These are phyloP conservation scores for Gymnodraco acuticeps DNA, from an alignment of 2,797 vertebrate species.

Conservation along the genomic window DNA sequence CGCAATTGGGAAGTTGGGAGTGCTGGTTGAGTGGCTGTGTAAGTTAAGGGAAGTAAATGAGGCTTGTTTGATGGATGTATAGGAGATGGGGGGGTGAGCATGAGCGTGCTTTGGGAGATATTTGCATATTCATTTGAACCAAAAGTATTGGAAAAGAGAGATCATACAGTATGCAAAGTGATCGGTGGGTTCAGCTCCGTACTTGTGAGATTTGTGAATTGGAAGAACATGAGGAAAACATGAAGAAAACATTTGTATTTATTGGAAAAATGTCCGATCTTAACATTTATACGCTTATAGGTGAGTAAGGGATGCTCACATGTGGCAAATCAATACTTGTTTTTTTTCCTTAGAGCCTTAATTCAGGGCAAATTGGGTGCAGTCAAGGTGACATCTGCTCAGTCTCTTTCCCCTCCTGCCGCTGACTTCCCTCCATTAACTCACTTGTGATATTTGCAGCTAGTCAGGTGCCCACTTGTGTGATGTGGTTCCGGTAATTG, in stretches of 20 bases:
- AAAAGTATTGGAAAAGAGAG: constrained; percentile 27
- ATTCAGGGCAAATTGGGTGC: constrained; percentile 4
- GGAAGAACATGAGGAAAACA: neutral
- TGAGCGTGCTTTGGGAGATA: neutral
- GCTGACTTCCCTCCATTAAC: constrained; percentile 31
- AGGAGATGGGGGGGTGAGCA: neutral
- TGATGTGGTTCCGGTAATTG: constrained; percentile 50
- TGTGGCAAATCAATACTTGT: constrained; percentile 17
- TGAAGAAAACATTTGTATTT: neutral
- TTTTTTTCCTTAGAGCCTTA: neutral
- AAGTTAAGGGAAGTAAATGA: constrained; percentile 57
- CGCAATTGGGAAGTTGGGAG: neutral
- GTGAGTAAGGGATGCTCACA: constrained; percentile 5
- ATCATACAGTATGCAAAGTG: constrained; percentile 12
- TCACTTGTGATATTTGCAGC: constrained; percentile 50
- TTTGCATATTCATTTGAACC: constrained; percentile 58
- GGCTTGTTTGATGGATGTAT: constrained; percentile 46
- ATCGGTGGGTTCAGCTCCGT: constrained; percentile 11
- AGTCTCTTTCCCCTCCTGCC: neutral
- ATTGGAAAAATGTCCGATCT: neutral
- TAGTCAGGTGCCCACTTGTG: constrained; percentile 55
- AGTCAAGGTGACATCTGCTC: constrained; percentile 45
- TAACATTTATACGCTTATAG: constrained; percentile 17
- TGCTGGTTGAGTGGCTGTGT: constrained; percentile 11
- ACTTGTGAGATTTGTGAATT: constrained; percentile 4